A percentile compares a stretch with the other conserved stretches of the same genome.
phyloP scores from a whole-genome alignment of 2,888 invertebrate genomes.

The Thymelicus acteon region DNA sequence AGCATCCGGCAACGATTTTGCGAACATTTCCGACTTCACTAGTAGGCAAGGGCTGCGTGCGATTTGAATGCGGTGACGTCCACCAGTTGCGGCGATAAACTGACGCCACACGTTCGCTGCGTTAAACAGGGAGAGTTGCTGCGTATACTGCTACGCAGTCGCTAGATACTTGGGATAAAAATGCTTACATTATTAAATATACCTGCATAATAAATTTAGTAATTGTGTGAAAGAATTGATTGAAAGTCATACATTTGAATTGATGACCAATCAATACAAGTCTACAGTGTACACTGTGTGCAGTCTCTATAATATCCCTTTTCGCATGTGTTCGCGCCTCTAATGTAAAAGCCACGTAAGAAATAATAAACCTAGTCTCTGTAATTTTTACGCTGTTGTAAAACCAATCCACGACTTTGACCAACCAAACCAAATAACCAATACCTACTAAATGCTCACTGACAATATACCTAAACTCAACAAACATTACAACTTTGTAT shows the following conservation, averaged over 20 bases:
- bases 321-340: too few species aligned
- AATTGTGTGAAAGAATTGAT: too few species aligned
- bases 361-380: too few species aligned
- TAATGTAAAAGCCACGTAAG: too few species aligned
- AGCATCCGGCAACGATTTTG: slow-evolving; percentile 59
- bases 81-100: slow-evolving; percentile 69
- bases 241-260: too few species aligned
- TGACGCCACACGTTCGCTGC: slow-evolving; percentile 63
- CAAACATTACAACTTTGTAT: slow-evolving; percentile 12
- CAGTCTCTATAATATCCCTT: too few species aligned
- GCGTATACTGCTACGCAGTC: slow-evolving; percentile 3
- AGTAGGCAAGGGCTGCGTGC: slow-evolving; percentile 54
- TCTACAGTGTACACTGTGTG: too few species aligned
- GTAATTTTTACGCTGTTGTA: too few species aligned
- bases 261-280: too few species aligned
- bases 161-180: not conserved
- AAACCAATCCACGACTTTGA: too few species aligned
- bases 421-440: not conserved
- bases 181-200: not conserved
- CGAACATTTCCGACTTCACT: slow-evolving; percentile 74
- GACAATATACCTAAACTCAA: not conserved
- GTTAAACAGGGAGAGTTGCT: slow-evolving; percentile 34
- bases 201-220: too few species aligned
- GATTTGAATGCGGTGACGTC: slow-evolving; percentile 48
- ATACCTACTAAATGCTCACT: not conserved